These are phyloP conservation scores for Xiphophorus couchianus DNA, from an alignment of 2,113 vertebrate genomes.

Conservation along the genomic window DNA sequence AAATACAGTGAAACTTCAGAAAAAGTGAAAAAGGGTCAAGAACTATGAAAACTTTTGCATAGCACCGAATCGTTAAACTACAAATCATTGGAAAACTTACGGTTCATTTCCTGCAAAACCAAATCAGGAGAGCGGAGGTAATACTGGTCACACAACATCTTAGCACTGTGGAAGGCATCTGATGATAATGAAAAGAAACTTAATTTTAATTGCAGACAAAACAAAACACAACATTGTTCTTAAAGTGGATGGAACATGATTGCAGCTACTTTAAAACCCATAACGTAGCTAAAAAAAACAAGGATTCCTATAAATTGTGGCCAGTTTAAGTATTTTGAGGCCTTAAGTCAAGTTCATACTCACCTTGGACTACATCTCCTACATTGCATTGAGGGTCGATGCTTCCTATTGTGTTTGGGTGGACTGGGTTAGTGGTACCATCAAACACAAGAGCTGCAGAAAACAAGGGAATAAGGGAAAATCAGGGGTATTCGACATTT, in stretches of 20 bases:
- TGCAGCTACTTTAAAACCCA: no score
- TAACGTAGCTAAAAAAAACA: not conserved
- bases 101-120: slow-evolving; percentile 84
- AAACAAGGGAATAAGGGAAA: not conserved
- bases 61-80: not conserved
- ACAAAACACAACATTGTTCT: not conserved
- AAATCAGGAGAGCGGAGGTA: slow-evolving; percentile 89
- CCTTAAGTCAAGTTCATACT: not conserved
- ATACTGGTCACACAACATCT: slow-evolving; percentile 92
- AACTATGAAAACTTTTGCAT: not conserved
- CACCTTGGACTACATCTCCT: slow-evolving; percentile 87
- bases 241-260: not conserved
- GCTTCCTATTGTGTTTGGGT: slow-evolving; percentile 92
- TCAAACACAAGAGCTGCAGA: slow-evolving; percentile 88
- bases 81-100: slow-evolving; percentile 71
- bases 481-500: not conserved
- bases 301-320: not conserved
- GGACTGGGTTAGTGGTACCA: slow-evolving; percentile 88
- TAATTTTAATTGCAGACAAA: not conserved
- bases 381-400: slow-evolving; percentile 90
- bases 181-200: not conserved
- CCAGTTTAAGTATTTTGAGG: not conserved
- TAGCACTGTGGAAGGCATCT: slow-evolving; percentile 92
- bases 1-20: no score
- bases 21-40: not conserved